Base-by-base conservation (phyloP, 1,140 invertebrate species). In the Bilobella aurantiaca region DNA sequence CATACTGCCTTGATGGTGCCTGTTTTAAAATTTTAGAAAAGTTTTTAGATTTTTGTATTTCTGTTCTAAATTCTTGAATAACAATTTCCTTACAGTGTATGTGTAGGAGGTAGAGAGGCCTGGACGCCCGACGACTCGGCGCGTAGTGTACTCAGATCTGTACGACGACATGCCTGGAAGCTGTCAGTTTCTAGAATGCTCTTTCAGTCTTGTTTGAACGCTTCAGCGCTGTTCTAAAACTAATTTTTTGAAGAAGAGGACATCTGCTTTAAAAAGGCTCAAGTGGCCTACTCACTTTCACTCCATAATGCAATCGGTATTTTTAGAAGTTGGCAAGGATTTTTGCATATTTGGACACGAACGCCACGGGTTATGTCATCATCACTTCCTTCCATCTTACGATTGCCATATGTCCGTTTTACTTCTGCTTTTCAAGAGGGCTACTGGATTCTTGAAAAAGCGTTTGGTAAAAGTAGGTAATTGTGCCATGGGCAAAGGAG, bases 1-100 rank as follows among this genome's bases (percentile, higher is more conserved):
- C 60, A 61, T 70, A 70, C 30, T 61, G 59, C 31, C 66, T 57
- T 53, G 69, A 65, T 29, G 65, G 64, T 60, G 69, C 67, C 69
- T 67, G 59, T 58, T 62, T 59, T 63, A 34, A 56, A 21, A 16
- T 42, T 27, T 47, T 21, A 32, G 28, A 62, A 58, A 28, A 25
- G 59, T 34, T 34, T 42, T 34, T 53, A n/a, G 31, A 30, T 37
- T 23, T 29, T 34, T 59, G 23, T 8, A 30, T 3, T n/a, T 14
- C 28, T 58, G 42, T 57, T 64, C 29, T 63, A 2, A 30, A 58
- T 23, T 5, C 1, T 29, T 23, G 28, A 12, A 32, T 34, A 18
- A 37, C 21, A 34, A 21, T 1, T 23, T 18, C 30, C 65, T 64
- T 61, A 69, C 68, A 61, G 68, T 65, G 65, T 69, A 69, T 1